These are phyloP conservation scores for Cheirogaleus major DNA, from an alignment of 2,797 vertebrate species.

Conservation along the genomic window DNA sequence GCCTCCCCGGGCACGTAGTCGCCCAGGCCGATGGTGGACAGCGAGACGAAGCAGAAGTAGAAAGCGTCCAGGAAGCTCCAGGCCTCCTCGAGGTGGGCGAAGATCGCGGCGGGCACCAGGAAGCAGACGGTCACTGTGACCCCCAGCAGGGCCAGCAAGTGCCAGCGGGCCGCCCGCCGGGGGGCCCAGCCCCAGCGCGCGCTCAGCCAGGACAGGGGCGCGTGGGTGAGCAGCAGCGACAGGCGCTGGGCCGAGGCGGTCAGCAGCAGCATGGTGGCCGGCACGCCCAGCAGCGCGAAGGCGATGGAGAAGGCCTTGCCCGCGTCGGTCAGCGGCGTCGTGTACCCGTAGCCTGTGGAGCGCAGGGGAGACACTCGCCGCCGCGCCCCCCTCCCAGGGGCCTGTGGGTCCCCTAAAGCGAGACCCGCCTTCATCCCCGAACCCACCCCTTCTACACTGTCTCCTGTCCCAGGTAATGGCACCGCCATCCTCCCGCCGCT, in stretches of 20 bases:
- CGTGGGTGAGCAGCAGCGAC: constrained; percentile 86
- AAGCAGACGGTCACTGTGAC: constrained; percentile 88
- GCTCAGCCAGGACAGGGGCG: constrained; percentile 85
- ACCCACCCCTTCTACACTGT: no score
- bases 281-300: constrained; percentile 92
- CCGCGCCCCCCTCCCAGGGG: neutral
- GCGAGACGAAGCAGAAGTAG: constrained; percentile 96
- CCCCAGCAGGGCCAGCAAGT: constrained; percentile 86
- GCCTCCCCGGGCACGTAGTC: constrained; percentile 92
- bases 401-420: neutral
- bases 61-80: constrained; percentile 94
- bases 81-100: constrained; percentile 86
- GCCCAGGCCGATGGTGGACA: constrained; percentile 95
- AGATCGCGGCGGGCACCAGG: constrained; percentile 88
- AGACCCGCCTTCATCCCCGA: neutral
- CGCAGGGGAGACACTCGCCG: neutral
- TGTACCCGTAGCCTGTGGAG: constrained; percentile 92
- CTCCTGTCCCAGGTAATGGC: neutral
- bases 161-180: constrained; percentile 83
- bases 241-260: constrained; percentile 91
- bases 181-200: constrained; percentile 82
- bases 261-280: constrained; percentile 94
- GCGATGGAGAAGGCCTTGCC: constrained; percentile 93
- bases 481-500: neutral
- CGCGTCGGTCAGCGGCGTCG: constrained; percentile 89